Percentiles rank a stretch among this genome's conserved stretches.
Evolutionary conservation across 1,140 invertebrate genomes (phyloP).

Genomic region (Drepana arcuata): DNA sequence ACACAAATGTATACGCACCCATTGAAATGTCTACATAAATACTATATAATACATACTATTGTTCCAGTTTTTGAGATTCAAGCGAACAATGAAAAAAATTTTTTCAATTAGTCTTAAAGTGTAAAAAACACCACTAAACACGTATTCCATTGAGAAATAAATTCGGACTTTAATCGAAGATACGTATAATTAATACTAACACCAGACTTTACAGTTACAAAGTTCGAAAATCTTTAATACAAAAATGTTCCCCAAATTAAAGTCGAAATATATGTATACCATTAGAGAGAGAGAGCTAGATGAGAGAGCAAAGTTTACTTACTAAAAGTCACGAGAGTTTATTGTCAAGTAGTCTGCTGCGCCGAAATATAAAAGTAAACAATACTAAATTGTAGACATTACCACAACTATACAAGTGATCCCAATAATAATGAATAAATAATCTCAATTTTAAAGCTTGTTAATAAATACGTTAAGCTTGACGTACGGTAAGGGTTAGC

Average conservation of each 20-base stretch:
- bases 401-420: conserved; percentile 29
- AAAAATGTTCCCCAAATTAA: conserved; percentile 6
- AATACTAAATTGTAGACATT: conserved; percentile 25
- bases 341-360: conserved; percentile 43
- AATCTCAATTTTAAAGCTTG: conserved; percentile 71
- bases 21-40: too few species aligned
- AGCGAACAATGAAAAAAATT: too few species aligned
- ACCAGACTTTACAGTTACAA: too few species aligned
- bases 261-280: conserved; percentile 8
- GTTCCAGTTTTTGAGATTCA: too few species aligned
- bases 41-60: too few species aligned
- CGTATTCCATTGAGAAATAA: too few species aligned
- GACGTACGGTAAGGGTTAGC: conserved; percentile 15
- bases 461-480: conserved; percentile 46
- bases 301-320: conserved; percentile 12
- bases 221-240: too few species aligned
- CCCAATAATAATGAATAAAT: conserved; percentile 57
- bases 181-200: too few species aligned
- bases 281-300: conserved; percentile 27
- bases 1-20: neutral
- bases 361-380: conserved; percentile 22
- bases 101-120: too few species aligned
- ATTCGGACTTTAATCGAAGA: too few species aligned
- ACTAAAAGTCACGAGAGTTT: conserved; percentile 22
- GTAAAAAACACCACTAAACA: too few species aligned